These are phyloP conservation scores for Desoria tigrina DNA, from an alignment of 2,888 invertebrate species.

Conservation along the genomic window DNA sequence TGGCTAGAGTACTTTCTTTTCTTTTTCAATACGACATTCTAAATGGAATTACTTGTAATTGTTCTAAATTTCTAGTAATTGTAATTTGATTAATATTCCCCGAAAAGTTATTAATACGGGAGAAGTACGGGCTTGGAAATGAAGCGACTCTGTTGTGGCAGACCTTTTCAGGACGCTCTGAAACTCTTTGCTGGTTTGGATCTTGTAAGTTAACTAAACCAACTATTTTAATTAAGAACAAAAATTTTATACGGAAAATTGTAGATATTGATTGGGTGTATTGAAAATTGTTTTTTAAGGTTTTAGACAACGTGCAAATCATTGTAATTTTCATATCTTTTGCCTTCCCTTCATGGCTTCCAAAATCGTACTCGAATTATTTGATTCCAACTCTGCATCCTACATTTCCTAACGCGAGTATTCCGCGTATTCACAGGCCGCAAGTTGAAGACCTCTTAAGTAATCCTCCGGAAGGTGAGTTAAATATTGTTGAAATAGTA, in stretches of 20 bases:
- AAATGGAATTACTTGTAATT: no score
- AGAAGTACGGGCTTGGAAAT: constrained; percentile 5
- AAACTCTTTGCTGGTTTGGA: constrained; percentile 42
- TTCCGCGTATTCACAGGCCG: constrained; percentile 29
- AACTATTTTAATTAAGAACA: not conserved
- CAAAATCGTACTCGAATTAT: constrained; percentile 32
- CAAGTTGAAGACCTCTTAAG: constrained; percentile 30
- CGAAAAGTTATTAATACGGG: not conserved
- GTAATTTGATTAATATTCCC: no score
- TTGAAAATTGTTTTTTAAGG: constrained; percentile 21
- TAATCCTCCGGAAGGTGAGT: constrained; percentile 31
- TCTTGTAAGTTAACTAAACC: constrained; percentile 31
- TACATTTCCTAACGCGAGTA: constrained; percentile 29
- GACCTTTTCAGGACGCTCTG: constrained; percentile 37
- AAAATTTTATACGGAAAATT: not conserved
- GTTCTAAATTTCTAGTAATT: no score
- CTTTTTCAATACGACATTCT: no score
- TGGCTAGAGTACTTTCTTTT: no score
- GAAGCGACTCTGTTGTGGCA: constrained; percentile 42
- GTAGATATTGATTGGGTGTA: constrained; percentile 1
- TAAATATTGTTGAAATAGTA: not conserved
- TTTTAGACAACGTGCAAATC: constrained; percentile 46
- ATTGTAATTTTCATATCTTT: constrained; percentile 38
- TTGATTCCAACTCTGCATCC: constrained; percentile 29
- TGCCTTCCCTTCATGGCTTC: constrained; percentile 36